These are phyloP conservation scores for Lagopus muta DNA, from an alignment of 2,113 vertebrate genomes.

Conservation along the genomic window DNA sequence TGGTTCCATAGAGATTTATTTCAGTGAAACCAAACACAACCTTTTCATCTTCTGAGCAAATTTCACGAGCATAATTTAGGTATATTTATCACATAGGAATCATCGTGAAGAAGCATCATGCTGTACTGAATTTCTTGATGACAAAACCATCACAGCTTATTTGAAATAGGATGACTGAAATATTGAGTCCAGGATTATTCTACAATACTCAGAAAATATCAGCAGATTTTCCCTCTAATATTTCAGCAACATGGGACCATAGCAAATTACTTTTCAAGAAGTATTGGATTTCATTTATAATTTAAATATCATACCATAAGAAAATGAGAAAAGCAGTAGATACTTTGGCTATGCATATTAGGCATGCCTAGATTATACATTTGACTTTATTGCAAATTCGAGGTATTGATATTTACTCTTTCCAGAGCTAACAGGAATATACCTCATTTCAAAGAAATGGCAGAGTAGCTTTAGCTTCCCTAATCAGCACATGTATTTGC, in stretches of 20 bases:
- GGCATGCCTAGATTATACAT: neutral
- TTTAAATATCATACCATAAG: neutral
- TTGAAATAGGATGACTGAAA: conserved; percentile 22
- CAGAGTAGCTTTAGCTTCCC: neutral
- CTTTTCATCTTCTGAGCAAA: neutral
- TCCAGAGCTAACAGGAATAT: neutral
- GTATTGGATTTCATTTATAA: neutral
- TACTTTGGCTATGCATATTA: neutral
- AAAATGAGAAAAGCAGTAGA: neutral
- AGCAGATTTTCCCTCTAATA: neutral
- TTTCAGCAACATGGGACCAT: neutral
- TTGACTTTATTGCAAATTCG: neutral
- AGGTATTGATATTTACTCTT: neutral
- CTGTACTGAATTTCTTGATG: neutral
- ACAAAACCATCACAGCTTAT: neutral
- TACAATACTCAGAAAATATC: neutral
- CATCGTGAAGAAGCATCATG: accelerated
- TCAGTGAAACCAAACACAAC: neutral
- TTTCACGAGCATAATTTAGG: neutral
- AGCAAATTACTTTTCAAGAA: neutral
- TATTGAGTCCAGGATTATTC: neutral
- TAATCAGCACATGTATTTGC: neutral
- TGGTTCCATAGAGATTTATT: neutral
- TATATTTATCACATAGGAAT: neutral
- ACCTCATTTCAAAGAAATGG: neutral